Conservation (phyloP, 2,888 invertebrate species). For the Sarcophaga rosellei region DNA sequence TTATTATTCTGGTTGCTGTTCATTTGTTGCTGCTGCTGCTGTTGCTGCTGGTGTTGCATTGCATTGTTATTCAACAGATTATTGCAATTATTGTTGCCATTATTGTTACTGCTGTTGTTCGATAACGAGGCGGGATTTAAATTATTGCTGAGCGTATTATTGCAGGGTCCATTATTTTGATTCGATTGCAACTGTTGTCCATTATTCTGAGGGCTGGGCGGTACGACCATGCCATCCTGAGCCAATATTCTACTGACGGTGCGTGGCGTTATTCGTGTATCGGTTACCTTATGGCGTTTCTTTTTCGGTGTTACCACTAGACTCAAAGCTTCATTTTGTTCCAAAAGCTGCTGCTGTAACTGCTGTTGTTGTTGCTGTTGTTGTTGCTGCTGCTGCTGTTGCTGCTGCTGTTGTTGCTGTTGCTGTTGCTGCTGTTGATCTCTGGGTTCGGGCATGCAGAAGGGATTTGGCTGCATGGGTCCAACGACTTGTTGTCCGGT, state of each 20-base stretch:
- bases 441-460: constrained; percentile 84
- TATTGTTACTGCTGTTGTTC: constrained; percentile 56
- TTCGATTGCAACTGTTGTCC: constrained; percentile 79
- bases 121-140: constrained; percentile 82
- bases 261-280: constrained; percentile 94
- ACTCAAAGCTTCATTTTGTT: constrained; percentile 96
- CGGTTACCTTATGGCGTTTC: constrained; percentile 98
- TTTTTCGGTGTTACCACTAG: constrained; percentile 97
- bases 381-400: constrained; percentile 84
- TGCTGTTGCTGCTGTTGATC: constrained; percentile 86
- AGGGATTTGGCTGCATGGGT: constrained; percentile 81
- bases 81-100: constrained; percentile 70
- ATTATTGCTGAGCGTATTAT: constrained; percentile 50
- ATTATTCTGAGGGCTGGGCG: constrained; percentile 82
- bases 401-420: constrained; percentile 86
- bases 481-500: constrained; percentile 80
- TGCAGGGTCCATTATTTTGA: constrained; percentile 72
- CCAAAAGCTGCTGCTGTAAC: constrained; percentile 84
- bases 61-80: constrained; percentile 77
- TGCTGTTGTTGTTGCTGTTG: constrained; percentile 82
- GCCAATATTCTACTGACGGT: constrained; percentile 93
- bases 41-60: constrained; percentile 60
- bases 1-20: constrained; percentile 47
- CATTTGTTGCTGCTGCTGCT: constrained; percentile 40
- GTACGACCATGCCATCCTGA: constrained; percentile 88